Evolutionary conservation across 2,113 vertebrate species (phyloP), one percentile per base, ranked within the genome.

Genomic region (Corvus cornix): DNA sequence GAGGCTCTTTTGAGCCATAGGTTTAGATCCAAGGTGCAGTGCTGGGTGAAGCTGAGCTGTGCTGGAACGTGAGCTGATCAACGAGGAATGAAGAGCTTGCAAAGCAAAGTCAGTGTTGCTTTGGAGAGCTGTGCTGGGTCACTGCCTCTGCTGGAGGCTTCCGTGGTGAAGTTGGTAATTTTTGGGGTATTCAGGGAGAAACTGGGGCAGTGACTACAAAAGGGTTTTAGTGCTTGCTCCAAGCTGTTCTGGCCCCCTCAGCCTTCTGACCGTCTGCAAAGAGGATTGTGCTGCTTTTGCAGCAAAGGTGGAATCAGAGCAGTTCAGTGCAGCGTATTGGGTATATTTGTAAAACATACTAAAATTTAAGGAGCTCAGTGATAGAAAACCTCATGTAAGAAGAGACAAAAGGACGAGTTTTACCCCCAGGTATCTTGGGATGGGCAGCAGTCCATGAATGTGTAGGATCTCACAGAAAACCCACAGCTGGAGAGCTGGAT

Each of bases 51-150:
- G 68, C 73, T 53, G 56, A 14, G 31, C 66, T 80, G 51, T 51
- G 31, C 73, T 46, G 63, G 58, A 16, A 18, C 39, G 4, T 7
- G 60, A 49, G 5, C 39, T 3, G 3, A 2, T 30, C 3, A 0
- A 49, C 19, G 58, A 23, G 41, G 37, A 43, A 66, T 44, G 82
- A 43, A 35, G 72, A 75, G 48, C 48, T 68, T 58, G 37, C 0
- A 11, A 15, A 58, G 56, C 39, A 35, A 55, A 27, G 21, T 43
- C 16, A 4, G 4, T 20, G 23, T 22, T 44, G 56, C 41, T 44
- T 24, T 64, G 68, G 39, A n/a, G 63, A 86, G 39, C 81, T 90
- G 31, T 48, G 70, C 63, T 55, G 69, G 2, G 9, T 62, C 51
- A 19, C 67, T 4, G 8, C 27, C 37, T 67, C 48, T 84, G 39